Conservation (phyloP, 2,888 invertebrate species). For the Cerceris ruficornis region DNA sequence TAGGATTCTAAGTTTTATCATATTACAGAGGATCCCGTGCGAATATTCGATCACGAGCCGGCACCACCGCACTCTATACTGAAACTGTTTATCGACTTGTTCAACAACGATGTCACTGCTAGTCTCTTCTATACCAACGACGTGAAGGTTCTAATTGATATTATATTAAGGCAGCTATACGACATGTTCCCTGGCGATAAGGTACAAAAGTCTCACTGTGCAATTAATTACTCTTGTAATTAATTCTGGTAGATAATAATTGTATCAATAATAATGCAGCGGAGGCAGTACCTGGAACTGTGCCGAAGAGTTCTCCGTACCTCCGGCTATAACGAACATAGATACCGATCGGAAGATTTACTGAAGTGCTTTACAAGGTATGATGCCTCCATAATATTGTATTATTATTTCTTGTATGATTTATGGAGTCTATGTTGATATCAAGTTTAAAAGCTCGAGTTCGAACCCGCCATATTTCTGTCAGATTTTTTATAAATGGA, state of each 20-base stretch:
- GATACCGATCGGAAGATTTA: conserved; percentile 91
- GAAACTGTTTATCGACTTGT: conserved; percentile 94
- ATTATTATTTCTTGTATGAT: background rate
- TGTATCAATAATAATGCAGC: conserved; percentile 75
- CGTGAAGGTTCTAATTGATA: conserved; percentile 95
- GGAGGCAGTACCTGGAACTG: conserved; percentile 90
- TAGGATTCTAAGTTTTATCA: conserved; percentile 2
- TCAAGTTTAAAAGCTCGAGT: no score
- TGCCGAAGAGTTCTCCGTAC: conserved; percentile 91
- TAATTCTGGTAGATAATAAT: background rate
- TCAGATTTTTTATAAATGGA: no score
- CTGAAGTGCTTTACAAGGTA: conserved; percentile 90
- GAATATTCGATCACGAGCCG: conserved; percentile 92
- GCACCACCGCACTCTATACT: conserved; percentile 92
- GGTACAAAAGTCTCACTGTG: conserved; percentile 81
- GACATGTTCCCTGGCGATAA: conserved; percentile 94
- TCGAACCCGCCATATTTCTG: no score
- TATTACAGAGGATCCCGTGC: conserved; percentile 91
- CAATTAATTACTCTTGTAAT: background rate
- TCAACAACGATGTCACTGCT: conserved; percentile 90
- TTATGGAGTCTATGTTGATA: background rate
- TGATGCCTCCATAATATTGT: background rate
- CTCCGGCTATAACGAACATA: conserved; percentile 90
- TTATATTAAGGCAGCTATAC: conserved; percentile 93
- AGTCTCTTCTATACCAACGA: conserved; percentile 97